phyloP scores from a whole-genome alignment of 2,888 invertebrate species.

The Eristalinus sepulchralis region DNA sequence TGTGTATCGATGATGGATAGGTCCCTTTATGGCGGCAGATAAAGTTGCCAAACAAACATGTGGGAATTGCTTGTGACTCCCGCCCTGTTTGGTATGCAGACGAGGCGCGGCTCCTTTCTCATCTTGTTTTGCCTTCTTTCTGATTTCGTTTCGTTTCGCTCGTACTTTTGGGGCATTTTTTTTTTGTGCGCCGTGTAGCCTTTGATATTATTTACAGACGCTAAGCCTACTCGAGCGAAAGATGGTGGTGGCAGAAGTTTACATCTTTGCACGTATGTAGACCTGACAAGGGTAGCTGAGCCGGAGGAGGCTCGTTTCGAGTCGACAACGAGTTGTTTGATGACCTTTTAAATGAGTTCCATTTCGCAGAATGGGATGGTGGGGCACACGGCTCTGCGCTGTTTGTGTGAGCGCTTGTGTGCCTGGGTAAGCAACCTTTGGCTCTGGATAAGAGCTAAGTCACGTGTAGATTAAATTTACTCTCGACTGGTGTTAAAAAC shows the following conservation, averaged over 20 bases:
- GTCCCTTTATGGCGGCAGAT: slow-evolving; percentile 66
- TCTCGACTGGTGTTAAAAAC: background rate
- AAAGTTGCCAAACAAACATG: slow-evolving; percentile 61
- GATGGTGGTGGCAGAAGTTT: slow-evolving; percentile 23
- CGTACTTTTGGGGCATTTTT: background rate
- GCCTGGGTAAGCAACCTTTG: background rate
- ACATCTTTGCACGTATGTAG: background rate
- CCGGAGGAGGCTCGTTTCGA: background rate
- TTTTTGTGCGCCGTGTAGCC: background rate
- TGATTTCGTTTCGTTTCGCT: background rate
- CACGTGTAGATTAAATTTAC: background rate
- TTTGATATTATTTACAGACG: slow-evolving; percentile 69
- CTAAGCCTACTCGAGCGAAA: slow-evolving; percentile 54
- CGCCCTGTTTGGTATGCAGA: slow-evolving; percentile 61
- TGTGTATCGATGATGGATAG: slow-evolving; percentile 56
- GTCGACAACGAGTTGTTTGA: background rate
- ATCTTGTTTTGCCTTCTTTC: background rate
- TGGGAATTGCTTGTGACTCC: slow-evolving; percentile 50
- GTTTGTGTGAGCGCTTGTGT: background rate
- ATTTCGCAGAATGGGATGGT: background rate
- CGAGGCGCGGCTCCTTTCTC: slow-evolving; percentile 25
- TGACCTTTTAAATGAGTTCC: background rate
- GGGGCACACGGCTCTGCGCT: background rate
- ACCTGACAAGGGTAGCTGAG: background rate
- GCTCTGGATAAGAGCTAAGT: background rate